These are phyloP conservation scores for Macrotus californicus DNA, from an alignment of 2,113 vertebrate species.

Conservation along the genomic window DNA sequence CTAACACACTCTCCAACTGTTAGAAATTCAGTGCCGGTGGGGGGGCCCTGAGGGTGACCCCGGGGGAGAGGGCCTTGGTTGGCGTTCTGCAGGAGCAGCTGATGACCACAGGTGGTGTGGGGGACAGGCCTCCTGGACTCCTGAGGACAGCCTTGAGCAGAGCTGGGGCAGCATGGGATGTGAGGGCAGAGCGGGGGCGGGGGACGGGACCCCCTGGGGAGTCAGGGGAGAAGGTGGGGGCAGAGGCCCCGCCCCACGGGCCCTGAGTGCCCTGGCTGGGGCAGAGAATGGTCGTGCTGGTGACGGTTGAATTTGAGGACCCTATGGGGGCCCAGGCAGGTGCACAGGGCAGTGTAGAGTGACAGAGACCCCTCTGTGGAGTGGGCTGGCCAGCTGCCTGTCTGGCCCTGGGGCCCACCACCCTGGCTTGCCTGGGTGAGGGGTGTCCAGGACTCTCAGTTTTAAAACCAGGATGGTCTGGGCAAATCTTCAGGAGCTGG, in stretches of 20 bases:
- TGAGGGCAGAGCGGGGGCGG: no score
- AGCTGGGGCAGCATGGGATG: not conserved
- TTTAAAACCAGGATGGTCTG: not conserved
- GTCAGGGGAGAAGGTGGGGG: not conserved
- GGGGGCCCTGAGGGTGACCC: fast-evolving
- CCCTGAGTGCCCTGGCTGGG: not conserved
- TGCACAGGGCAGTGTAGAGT: no score
- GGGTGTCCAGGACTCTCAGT: not conserved
- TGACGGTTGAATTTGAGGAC: not conserved
- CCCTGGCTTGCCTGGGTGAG: not conserved
- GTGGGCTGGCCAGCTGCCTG: not conserved
- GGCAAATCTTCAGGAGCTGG: not conserved
- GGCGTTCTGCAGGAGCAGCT: not conserved
- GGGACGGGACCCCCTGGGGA: no score
- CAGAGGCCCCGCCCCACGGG: no score
- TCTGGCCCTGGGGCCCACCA: not conserved
- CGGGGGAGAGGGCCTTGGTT: not conserved
- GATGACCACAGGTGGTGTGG: no score
- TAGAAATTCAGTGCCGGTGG: not conserved
- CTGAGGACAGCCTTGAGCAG: not conserved
- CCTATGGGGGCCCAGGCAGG: not conserved
- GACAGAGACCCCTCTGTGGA: not conserved
- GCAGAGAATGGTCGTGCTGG: not conserved
- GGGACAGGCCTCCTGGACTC: not conserved
- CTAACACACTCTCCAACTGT: not conserved